Evolutionary conservation across 2,797 vertebrate genomes (phyloP), one percentile per base, ranked within the genome.

Genomic region (Esox masquinongy): DNA sequence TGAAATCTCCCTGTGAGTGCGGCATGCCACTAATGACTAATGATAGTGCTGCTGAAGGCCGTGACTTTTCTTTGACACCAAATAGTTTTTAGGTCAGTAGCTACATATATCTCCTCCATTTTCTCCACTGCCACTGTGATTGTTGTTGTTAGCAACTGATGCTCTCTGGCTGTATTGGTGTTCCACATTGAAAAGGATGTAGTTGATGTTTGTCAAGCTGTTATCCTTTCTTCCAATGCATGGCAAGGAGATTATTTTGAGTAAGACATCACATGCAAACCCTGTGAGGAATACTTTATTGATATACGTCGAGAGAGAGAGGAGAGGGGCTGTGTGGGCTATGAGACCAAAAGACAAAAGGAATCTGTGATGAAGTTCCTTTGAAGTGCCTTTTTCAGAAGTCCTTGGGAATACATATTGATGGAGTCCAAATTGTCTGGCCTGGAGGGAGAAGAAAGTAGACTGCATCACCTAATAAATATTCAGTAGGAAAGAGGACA

Each of bases 381-480:
- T 97, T 98, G 96, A 97, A 97, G 96, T 95, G 93, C 94, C 93
- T 97, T 97, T 97, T 97, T 95, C 94, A 95, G 93, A 96, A 96
- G 95, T 96, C 95, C 94, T 96, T 94, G 93, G 95, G 96, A 97
- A 97, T 97, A 94, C 95, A 97, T 96, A 97, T 95, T 97, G 96
- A 97, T 97, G 96, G 96, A 96, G 95, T 96, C 95, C 95, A 97
- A 97, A 97, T 96, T 95, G 95, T 96, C 95, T 96, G 94, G 95
- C 96, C 95, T 95, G 92, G 91, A 95, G 95, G 94, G 92, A 95
- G 91, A 93, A 93, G 93, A 93, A 94, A 95, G 95, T 94, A 92
- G 92, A 93, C 94, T 94, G 95, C 95, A 93, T 94, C 93, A 90
- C 89, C 88, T 95, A 94, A 96, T 97, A 96, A 96, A 97, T 97